A percentile compares a stretch with the other conserved stretches of the same genome.
These are phyloP conservation scores for Calyptomena viridis DNA, from an alignment of 2,113 vertebrate genomes.

Conservation along the genomic window DNA sequence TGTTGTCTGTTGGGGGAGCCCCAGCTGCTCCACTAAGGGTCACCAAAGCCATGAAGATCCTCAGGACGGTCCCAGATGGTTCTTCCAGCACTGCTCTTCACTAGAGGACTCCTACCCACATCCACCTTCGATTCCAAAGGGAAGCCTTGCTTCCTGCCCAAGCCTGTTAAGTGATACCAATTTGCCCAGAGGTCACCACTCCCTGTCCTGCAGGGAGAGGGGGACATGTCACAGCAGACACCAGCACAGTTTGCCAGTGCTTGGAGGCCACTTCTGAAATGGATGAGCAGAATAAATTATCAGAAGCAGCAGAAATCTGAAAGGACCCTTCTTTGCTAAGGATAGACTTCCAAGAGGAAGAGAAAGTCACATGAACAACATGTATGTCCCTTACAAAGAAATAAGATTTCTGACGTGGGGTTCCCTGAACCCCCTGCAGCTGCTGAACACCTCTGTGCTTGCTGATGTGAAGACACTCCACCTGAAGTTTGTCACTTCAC, in stretches of 20 bases:
- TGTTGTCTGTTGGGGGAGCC: neutral
- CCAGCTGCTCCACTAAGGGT: neutral
- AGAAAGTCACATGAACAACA: neutral
- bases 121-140: neutral
- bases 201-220: too few relatives aligned
- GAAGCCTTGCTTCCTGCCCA: neutral
- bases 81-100: neutral
- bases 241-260: fast-evolving
- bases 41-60: neutral
- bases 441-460: neutral
- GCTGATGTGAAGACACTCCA: neutral
- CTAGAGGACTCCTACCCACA: fast-evolving
- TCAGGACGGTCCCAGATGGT: fast-evolving
- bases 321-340: neutral
- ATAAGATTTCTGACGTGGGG: neutral
- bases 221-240: fast-evolving
- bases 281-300: neutral
- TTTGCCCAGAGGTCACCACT: neutral
- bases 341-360: neutral
- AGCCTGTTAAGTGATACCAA: neutral
- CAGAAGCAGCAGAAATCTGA: neutral
- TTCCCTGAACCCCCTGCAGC: neutral
- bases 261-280: neutral
- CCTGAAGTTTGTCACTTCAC: slow-evolving; percentile 47
- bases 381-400: neutral